phyloP scores from a whole-genome alignment of 2,113 vertebrate species.

The Megalops atlanticus region DNA sequence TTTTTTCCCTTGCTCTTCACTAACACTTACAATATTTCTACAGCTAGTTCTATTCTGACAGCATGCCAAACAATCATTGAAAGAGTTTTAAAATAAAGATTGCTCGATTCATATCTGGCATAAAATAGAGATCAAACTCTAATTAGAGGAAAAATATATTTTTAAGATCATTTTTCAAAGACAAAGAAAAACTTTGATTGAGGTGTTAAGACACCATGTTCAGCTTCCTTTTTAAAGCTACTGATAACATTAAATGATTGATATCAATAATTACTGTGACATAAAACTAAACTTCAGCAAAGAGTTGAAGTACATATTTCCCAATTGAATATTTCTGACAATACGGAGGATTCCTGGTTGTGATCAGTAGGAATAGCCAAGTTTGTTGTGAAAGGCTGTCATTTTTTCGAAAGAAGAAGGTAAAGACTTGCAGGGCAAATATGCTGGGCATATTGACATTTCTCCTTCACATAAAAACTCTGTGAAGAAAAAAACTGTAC shows the following conservation, averaged over 20 bases:
- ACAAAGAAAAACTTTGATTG: background rate
- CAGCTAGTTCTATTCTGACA: background rate
- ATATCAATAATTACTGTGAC: slow-evolving; percentile 42
- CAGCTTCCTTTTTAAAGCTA: background rate
- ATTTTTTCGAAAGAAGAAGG: slow-evolving; percentile 33
- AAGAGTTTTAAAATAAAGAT: background rate
- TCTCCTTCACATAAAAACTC: background rate
- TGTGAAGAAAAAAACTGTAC: background rate
- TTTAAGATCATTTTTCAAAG: background rate
- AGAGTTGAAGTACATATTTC: slow-evolving; percentile 48
- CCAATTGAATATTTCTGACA: slow-evolving; percentile 48
- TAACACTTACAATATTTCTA: too few relatives aligned
- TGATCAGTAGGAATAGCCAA: slow-evolving; percentile 39
- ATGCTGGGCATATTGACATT: background rate
- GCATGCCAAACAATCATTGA: background rate
- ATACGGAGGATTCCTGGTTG: slow-evolving; percentile 16
- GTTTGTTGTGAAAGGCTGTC: slow-evolving; percentile 53
- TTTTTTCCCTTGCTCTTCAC: too few relatives aligned
- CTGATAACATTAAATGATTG: slow-evolving; percentile 17
- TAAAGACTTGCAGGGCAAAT: background rate
- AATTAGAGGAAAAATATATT: background rate
- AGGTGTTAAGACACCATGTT: background rate
- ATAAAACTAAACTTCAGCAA: slow-evolving; percentile 44
- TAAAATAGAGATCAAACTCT: background rate
- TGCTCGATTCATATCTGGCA: background rate